Evolutionary conservation across 2,113 vertebrate species (phyloP).

Genomic region (Steatornis caripensis): DNA sequence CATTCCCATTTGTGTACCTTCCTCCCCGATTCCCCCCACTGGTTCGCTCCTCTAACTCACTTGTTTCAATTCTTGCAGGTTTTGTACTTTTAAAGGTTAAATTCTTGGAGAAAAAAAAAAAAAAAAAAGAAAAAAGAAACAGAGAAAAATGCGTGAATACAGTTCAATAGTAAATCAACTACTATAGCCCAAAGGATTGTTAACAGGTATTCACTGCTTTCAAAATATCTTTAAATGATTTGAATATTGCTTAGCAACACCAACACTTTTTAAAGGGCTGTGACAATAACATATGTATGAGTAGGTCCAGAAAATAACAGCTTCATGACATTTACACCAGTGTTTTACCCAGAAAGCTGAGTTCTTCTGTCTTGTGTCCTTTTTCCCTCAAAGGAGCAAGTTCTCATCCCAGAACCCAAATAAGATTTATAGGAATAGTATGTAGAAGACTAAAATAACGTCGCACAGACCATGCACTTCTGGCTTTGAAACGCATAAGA

Average conservation of each 20-base stretch:
- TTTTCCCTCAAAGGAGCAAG: not conserved
- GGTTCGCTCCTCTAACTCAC: not conserved
- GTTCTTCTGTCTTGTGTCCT: not conserved
- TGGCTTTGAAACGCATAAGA: not conserved
- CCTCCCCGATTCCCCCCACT: not conserved
- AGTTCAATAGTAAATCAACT: slow-evolving; percentile 14
- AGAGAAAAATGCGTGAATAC: not conserved
- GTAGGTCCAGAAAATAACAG: slow-evolving; percentile 23
- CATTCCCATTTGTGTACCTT: not conserved
- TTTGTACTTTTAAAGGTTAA: not conserved
- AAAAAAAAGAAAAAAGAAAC: not conserved
- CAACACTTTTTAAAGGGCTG: slow-evolving; percentile 35
- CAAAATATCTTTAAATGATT: slow-evolving; percentile 16
- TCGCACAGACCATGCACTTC: not conserved
- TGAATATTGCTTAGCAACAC: slow-evolving; percentile 64
- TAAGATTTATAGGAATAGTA: not conserved
- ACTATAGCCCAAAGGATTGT: not conserved
- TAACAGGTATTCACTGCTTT: slow-evolving; percentile 37
- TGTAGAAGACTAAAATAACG: not conserved
- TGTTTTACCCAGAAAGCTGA: not conserved
- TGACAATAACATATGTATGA: slow-evolving; percentile 28
- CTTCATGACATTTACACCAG: not conserved
- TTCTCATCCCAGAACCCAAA: not conserved
- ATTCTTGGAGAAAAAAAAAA: not conserved
- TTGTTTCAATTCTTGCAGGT: fast-evolving